These are phyloP conservation scores for Ophthalmolycus amberensis DNA, from an alignment of 2,113 vertebrate species.

Conservation along the genomic window DNA sequence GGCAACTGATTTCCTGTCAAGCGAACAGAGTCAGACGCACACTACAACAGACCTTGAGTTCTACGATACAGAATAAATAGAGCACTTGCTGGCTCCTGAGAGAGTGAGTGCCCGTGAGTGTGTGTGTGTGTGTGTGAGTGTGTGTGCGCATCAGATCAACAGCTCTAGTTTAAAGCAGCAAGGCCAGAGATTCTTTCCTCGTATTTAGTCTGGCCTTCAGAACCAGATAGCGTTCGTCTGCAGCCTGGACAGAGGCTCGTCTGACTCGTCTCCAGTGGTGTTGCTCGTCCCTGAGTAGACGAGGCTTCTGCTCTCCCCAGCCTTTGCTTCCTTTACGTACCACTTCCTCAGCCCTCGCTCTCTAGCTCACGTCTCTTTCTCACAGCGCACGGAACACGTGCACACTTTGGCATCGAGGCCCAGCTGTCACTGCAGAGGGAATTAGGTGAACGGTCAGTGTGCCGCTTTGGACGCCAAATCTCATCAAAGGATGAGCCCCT, in stretches of 20 bases:
- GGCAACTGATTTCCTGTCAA: slow-evolving; percentile 71
- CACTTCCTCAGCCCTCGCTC: slow-evolving; percentile 34
- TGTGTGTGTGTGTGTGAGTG: not conserved
- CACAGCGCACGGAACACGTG: not conserved
- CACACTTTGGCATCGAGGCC: slow-evolving; percentile 21
- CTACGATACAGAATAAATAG: slow-evolving; percentile 33
- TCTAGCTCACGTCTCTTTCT: not conserved
- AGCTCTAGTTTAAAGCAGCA: slow-evolving; percentile 19
- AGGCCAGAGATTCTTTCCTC: slow-evolving; percentile 16
- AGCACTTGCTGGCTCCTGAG: slow-evolving; percentile 5
- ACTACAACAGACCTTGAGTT: slow-evolving; percentile 13
- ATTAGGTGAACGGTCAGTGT: slow-evolving; percentile 74
- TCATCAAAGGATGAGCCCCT: slow-evolving; percentile 73
- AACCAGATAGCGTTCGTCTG: not conserved
- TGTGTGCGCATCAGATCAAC: slow-evolving; percentile 11
- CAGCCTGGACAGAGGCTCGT: slow-evolving; percentile 2
- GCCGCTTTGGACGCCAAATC: slow-evolving; percentile 71
- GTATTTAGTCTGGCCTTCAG: slow-evolving; percentile 1
- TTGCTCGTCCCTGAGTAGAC: slow-evolving; percentile 4
- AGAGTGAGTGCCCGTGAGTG: not conserved
- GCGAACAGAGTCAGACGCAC: slow-evolving; percentile 16
- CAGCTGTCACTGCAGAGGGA: slow-evolving; percentile 61
- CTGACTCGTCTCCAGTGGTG: not conserved
- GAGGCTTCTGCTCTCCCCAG: not conserved
- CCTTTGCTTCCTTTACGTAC: slow-evolving; percentile 5